Evolutionary conservation across 1,140 invertebrate genomes (phyloP), one percentile per base, ranked within the genome.

Genomic region (Lepidurus arcticus): DNA sequence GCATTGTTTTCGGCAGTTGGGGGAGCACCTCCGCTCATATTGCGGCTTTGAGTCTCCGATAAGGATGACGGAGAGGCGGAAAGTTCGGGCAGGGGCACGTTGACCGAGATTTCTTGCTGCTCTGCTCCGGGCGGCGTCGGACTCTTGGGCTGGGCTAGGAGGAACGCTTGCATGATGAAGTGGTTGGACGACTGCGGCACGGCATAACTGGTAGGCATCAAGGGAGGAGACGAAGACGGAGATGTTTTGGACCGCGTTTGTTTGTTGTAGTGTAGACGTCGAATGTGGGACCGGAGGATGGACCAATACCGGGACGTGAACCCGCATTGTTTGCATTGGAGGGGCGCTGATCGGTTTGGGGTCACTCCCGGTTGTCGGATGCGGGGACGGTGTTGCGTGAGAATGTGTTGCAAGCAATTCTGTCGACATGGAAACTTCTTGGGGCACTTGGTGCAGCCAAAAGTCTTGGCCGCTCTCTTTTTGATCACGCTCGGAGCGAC

Each of bases 101-200:
- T 79, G n/a, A 42, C 78, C 44, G 21, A 47, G 21, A 47, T 76
- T 43, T 44, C 75, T 26, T 42, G 24, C 13, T 44, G 44, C 13
- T 26, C 42, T 0, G 42, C 7, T 76, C 75, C 44, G 3, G 74
- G 74, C 16, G 74, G 42, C 16, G 74, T 75, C 16, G 74, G 21
- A 44, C 73, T 78, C 43, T 42, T 76, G n/a, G 82, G 84, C 83
- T 92, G 91, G 82, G 93, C 91, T 82, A 96, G 86, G 79, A 93
- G 87, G 85, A 96, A 96, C 42, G 93, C 91, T 84, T 95, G 94
- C 93, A 95, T 95, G 80, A 92, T 88, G 80, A 88, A 88, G 74
- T 84, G 82, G 42, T 84, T 82, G 82, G 76, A 76, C 44, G 77
- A 76, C 42, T 81, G 81, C 4, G 83, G 84, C 42, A 83, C 81